Evolutionary conservation across 2,888 invertebrate genomes (phyloP), one percentile per base, ranked within the genome.

Genomic region (Nysson spinosus): DNA sequence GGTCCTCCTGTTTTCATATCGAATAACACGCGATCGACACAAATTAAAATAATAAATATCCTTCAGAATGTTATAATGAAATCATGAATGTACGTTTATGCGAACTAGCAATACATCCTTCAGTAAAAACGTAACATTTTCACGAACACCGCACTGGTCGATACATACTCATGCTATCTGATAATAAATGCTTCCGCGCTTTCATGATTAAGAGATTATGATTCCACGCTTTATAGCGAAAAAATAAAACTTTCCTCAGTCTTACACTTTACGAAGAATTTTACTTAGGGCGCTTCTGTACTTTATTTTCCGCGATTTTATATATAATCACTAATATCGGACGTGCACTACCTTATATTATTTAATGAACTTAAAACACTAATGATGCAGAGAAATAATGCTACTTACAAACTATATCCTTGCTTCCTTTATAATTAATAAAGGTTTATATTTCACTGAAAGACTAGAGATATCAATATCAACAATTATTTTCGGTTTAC

Each of bases 81-180:
- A n/a, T 2, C 17, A 5, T 6, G 12, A n/a, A 11, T 17, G 16
- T 2, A 14, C 26, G 6, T 6, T 6, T 5, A 24, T 24, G 3
- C 12, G 28, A 26, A 40, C 11, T 12, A 30, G 6, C 32, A 17
- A 14, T 20, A 51, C 20, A 30, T 40, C 14, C 16, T 26, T 12
- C 20, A 7, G 11, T 7, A 7, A 26, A 63, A 43, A 46, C 22
- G 5, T 0, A 26, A 14, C 20, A 12, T 50, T 68, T 54, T 60
- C 43, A 26, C 19, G 34, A 20, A 4, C 12, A n/a, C 11, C 26
- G 17, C 11, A 14, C 11, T 37, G 24, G 57, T 71, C 58, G 44
- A 57, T 62, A 66, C 19, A 20, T 16, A 9, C 42, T 32, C 44
- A 20, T 20, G 32, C 30, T 62, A 67, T 70, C 70, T 55, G 73